Evolutionary conservation across 2,888 invertebrate genomes (phyloP).

Genomic region (Stegophylla sp.): DNA sequence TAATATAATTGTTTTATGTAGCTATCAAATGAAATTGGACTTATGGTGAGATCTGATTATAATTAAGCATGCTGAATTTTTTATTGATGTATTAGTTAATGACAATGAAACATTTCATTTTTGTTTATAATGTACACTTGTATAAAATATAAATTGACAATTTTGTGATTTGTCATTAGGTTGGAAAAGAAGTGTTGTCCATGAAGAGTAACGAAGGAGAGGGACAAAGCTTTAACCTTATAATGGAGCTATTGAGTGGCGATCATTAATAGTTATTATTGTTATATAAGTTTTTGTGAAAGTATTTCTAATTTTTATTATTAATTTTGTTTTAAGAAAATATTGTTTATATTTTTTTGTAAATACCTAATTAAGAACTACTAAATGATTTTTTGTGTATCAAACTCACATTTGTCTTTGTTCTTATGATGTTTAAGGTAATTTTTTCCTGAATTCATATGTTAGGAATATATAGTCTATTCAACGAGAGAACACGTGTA

Average conservation of each 20-base stretch:
- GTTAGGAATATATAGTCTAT: too few relatives aligned
- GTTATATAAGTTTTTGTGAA: slow-evolving; percentile 41
- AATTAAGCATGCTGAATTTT: not conserved
- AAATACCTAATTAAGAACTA: slow-evolving; percentile 14
- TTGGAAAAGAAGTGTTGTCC: slow-evolving; percentile 90
- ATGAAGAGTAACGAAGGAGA: slow-evolving; percentile 87
- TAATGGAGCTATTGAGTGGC: slow-evolving; percentile 93
- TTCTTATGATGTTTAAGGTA: not conserved
- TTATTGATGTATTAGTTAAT: not conserved
- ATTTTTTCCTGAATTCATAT: not conserved
- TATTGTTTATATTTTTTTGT: slow-evolving; percentile 36
- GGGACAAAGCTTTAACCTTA: slow-evolving; percentile 88
- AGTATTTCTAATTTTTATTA: slow-evolving; percentile 46
- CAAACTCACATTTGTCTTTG: slow-evolving; percentile 19
- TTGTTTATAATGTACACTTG: not conserved
- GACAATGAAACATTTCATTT: not conserved
- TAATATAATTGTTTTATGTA: slow-evolving; percentile 29
- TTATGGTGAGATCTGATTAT: slow-evolving; percentile 42
- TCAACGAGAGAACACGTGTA: too few relatives aligned
- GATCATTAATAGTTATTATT: slow-evolving; percentile 74
- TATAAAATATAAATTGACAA: slow-evolving; percentile 62
- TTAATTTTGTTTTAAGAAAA: slow-evolving; percentile 8
- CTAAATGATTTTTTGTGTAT: slow-evolving; percentile 5
- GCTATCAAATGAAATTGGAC: slow-evolving; percentile 52
- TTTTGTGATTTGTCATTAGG: slow-evolving; percentile 68